Base-by-base conservation (phyloP, 2,113 vertebrate genomes). In the Cololabis saira region DNA sequence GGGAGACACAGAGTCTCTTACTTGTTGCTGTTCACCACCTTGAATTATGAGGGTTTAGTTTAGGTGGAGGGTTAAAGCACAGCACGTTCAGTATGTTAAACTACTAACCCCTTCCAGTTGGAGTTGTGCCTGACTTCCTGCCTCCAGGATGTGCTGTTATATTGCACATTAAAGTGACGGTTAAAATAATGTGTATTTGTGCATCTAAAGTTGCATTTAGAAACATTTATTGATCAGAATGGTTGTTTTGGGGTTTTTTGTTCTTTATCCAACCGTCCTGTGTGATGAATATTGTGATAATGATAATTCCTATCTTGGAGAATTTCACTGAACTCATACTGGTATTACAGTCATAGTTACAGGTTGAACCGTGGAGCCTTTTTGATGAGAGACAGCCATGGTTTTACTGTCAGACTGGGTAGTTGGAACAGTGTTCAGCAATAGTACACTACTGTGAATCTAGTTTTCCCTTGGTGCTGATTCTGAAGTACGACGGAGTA, bases 61-160 rank as follows among this genome's bases (percentile, higher is more conserved):
- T 17, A 57, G 43, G 58, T 68, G 43, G 44, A 19, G 42, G 18
- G 33, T 61, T 56, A 41, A 33, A 47, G 21, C 18, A 27, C 41
- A 49, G 53, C 52, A 43, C 57, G 61, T 51, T 56, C 61, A 40
- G 9, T n/a, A 45, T 45, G 21, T 44, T 81, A 63, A 74, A 72
- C 69, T 64, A 72, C 79, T 44, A 22, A 76, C 4, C 1, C 40
- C 0, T 27, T 42, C 47, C 40, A 56, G 42, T 48, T 58, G 40
- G 40, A 42, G 54, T 54, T 76, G 58, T 49, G 42, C 44, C 56
- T 61, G 41, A 71, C 62, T 67, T 71, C 2, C 50, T 54, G 14
- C 52, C 12, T 2, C 37, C 27, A 52, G 24, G 13, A 24, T 52
- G 37, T 50, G 40, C 30, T 74, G 49, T 61, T 33, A 78, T 40